Conservation (phyloP, 37 sponge, comb jelly and placozoan genomes). For the Beroe forskalii region DNA sequence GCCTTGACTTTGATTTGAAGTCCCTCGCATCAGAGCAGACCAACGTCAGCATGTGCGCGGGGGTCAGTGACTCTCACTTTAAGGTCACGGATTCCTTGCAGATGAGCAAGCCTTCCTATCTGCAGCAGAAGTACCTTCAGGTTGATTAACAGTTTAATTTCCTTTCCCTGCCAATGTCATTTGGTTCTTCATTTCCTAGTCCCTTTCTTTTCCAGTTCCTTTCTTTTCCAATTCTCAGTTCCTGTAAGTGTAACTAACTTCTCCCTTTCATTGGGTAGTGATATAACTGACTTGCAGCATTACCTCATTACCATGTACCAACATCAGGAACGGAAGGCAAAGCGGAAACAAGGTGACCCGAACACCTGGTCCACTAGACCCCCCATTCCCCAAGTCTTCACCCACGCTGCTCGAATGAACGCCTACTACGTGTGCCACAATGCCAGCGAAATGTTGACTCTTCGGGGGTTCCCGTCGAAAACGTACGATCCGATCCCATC, state of each 20-base stretch:
- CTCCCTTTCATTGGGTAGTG: no score
- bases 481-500: neutral
- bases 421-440: conserved; percentile 49
- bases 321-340: conserved; percentile 55
- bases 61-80: conserved; percentile 20
- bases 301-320: no score
- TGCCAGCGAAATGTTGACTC: conserved; percentile 10
- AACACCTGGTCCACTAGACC: neutral
- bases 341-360: conserved; percentile 20
- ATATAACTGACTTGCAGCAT: no score
- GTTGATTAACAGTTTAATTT: no score
- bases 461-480: conserved; percentile 47
- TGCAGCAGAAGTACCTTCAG: conserved; percentile 24
- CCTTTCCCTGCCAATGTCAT: no score
- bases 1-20: neutral
- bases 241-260: no score
- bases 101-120: conserved; percentile 50
- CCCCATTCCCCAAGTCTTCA: conserved; percentile 33
- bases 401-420: conserved; percentile 31
- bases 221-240: no score
- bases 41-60: neutral
- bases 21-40: neutral
- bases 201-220: no score
- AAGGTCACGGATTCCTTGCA: neutral
- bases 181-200: no score